These are phyloP conservation scores for Nasonia oneida DNA, from an alignment of 2,888 invertebrate species.

Conservation along the genomic window DNA sequence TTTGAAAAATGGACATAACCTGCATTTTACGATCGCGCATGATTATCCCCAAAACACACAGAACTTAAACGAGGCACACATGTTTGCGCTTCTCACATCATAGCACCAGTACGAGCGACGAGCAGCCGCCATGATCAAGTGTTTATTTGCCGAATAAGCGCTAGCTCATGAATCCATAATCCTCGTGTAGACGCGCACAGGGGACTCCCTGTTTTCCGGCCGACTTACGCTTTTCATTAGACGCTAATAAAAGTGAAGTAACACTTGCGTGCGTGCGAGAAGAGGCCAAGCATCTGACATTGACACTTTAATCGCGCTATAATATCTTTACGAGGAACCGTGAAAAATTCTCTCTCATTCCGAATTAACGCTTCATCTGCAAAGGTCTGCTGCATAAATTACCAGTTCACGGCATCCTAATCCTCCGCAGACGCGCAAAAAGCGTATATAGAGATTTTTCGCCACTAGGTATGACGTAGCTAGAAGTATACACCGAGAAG, in stretches of 20 bases:
- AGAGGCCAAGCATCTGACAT: slow-evolving; percentile 26
- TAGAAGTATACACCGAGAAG: no score
- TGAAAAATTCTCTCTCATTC: slow-evolving; percentile 5
- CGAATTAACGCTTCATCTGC: slow-evolving; percentile 16
- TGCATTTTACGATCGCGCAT: neutral
- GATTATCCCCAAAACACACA: neutral
- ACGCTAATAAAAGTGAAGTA: slow-evolving; percentile 26
- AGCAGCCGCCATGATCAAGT: neutral
- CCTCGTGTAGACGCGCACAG: neutral
- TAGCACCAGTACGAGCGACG: neutral
- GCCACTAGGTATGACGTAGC: neutral
- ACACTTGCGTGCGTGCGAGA: neutral
- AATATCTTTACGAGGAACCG: slow-evolving; percentile 4
- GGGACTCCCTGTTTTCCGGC: neutral
- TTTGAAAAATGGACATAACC: no score
- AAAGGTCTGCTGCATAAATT: slow-evolving; percentile 15
- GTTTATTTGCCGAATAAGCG: slow-evolving; percentile 20
- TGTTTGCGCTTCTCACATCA: neutral
- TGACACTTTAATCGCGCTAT: slow-evolving; percentile 5
- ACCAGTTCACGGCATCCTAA: neutral
- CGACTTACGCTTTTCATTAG: neutral
- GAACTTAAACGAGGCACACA: neutral
- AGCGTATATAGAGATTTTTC: neutral
- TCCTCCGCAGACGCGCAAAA: neutral
- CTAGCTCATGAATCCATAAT: neutral